Evolutionary conservation across 2,113 vertebrate genomes (phyloP), one percentile per base, ranked within the genome.

Genomic region (Pelobates fuscus): DNA sequence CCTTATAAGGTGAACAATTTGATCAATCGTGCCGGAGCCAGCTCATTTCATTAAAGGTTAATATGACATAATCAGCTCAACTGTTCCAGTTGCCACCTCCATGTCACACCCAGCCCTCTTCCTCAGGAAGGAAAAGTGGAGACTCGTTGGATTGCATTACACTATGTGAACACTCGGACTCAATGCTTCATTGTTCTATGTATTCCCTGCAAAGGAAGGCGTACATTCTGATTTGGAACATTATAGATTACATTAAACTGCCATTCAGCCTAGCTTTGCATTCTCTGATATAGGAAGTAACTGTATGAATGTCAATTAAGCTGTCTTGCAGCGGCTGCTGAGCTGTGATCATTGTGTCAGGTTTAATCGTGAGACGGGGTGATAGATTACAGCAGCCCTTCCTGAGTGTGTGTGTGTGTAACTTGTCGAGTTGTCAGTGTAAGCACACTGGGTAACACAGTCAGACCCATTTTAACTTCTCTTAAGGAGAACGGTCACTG

Each of bases 101-200:
- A 43, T 58, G 71, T 74, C 71, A 27, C 71, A 57, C 71, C 71
- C 71, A 21, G 52, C 30, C 71, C 30, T 43, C 62, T 66, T 74
- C 71, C 71, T 74, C 49, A 66, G 71, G 71, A 74, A 74, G 71
- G 71, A 66, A 66, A 59, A 52, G 62, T 74, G 71, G 62, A 74
- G 58, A 58, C 71, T 20, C 62, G 25, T 66, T 37, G 24, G 62
- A 66, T 66, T 66, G 49, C 44, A 46, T 74, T 74, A 65, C 63
- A 55, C 26, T 37, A 41, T 29, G 55, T 37, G 71, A 73, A 54
- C 46, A 49, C 44, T n/a, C n/a, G n/a, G n/a, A n/a, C n/a, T 63
- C 60, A 73, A 54, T 73, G 46, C 55, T 29, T 64, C 63, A 73
- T 73, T 73, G 71, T 73, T 73, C 57, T 10, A 32, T 14, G n/a